phyloP scores from a whole-genome alignment of 92 coral and sea anemone genomes.

The Heteractis magnifica region DNA sequence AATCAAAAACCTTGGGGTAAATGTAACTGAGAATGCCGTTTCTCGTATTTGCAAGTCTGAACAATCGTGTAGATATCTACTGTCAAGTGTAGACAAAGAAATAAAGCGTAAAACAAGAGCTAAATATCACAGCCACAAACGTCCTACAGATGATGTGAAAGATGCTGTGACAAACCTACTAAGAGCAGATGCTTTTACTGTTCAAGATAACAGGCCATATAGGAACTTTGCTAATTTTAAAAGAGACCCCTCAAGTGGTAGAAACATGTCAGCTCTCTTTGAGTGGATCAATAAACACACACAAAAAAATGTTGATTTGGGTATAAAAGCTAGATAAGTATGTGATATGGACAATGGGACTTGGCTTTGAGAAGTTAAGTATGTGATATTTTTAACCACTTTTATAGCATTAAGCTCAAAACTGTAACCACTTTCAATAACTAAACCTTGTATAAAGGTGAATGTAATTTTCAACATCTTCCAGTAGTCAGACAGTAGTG shows the following conservation, averaged over 20 bases:
- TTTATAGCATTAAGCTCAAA: no score
- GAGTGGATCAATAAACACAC: conserved; percentile 36
- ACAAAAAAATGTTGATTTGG: conserved; percentile 34
- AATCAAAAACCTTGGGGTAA: conserved; percentile 36
- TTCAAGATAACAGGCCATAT: background rate
- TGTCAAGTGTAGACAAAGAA: conserved; percentile 1
- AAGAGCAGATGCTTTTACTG: no score
- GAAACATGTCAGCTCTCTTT: conserved; percentile 22
- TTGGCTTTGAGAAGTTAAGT: no score
- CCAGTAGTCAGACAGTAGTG: no score
- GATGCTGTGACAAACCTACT: background rate
- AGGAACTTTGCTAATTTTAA: conserved; percentile 11
- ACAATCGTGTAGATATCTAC: conserved; percentile 13
- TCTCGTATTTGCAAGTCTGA: conserved; percentile 34
- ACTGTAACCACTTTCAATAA: no score
- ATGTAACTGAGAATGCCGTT: conserved; percentile 31
- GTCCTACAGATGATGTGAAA: background rate
- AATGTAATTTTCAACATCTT: no score
- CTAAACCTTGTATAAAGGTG: no score
- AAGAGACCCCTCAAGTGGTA: conserved; percentile 25
- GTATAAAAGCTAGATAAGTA: conserved; percentile 31
- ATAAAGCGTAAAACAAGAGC: conserved; percentile 3
- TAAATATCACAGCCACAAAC: background rate
- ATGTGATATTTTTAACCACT: no score
- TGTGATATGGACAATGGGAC: no score